These are phyloP conservation scores for Myotis myotis DNA, from an alignment of 2,797 vertebrate genomes.

Conservation along the genomic window DNA sequence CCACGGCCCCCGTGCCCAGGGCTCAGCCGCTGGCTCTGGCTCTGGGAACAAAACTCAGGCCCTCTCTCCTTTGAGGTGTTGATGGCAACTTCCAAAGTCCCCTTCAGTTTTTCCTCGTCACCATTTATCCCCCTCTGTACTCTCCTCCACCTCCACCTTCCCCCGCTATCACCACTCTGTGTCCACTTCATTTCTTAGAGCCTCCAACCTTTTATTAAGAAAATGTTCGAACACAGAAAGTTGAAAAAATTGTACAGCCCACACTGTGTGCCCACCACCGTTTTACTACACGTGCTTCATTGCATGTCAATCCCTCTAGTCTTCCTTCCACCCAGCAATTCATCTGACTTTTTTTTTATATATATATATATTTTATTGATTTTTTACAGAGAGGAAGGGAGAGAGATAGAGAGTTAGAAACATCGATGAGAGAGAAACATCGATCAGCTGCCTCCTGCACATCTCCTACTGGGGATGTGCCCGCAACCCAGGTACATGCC, in stretches of 20 bases:
- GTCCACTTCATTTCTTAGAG: background rate
- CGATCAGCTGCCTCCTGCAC: too few relatives aligned
- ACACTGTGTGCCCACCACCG: accelerated
- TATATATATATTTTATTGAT: too few relatives aligned
- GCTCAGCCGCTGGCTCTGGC: background rate
- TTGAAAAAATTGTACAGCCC: background rate
- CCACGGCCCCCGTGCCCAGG: too few relatives aligned
- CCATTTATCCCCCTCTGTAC: background rate
- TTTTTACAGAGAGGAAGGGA: too few relatives aligned
- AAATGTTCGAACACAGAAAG: background rate
- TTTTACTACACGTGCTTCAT: background rate
- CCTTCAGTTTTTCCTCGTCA: background rate
- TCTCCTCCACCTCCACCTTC: too few relatives aligned
- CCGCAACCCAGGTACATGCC: too few relatives aligned
- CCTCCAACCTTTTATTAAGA: background rate
- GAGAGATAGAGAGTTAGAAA: too few relatives aligned
- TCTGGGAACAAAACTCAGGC: background rate
- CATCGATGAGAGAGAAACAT: too few relatives aligned
- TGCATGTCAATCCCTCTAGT: accelerated
- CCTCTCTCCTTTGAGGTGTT: background rate
- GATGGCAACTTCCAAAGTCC: background rate
- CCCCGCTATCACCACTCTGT: background rate
- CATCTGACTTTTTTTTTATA: background rate
- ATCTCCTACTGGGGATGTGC: too few relatives aligned
- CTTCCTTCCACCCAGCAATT: background rate